Conservation (phyloP, 2,888 invertebrate genomes). For the Ectemnius cavifrons region DNA sequence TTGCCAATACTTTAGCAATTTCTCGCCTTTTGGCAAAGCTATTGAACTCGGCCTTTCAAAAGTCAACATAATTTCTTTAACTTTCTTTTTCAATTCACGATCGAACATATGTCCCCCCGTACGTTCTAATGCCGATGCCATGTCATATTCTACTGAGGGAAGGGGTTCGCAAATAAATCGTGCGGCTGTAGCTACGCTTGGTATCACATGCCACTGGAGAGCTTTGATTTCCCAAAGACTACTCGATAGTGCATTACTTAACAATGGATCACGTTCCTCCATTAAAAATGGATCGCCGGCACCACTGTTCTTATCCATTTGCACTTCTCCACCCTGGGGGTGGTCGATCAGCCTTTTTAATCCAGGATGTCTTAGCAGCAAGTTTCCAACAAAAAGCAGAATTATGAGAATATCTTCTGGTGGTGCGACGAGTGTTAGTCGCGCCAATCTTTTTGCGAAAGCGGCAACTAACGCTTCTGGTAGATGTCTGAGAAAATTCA, state of each 20-base stretch:
- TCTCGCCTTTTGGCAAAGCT: slow-evolving; percentile 82
- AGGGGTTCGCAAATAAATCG: slow-evolving; percentile 84
- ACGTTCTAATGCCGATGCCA: slow-evolving; percentile 83
- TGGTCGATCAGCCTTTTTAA: slow-evolving; percentile 84
- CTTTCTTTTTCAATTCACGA: slow-evolving; percentile 86
- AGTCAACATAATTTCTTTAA: slow-evolving; percentile 86
- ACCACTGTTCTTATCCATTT: slow-evolving; percentile 63
- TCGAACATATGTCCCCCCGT: slow-evolving; percentile 87
- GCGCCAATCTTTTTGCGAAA: slow-evolving; percentile 92
- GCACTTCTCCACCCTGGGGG: slow-evolving; percentile 76
- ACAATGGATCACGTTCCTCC: slow-evolving; percentile 88
- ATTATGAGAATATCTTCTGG: slow-evolving; percentile 88
- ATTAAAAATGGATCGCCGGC: slow-evolving; percentile 90
- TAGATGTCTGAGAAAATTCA: slow-evolving; percentile 84
- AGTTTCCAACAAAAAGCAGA: slow-evolving; percentile 90
- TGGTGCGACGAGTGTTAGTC: slow-evolving; percentile 90
- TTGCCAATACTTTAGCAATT: slow-evolving; percentile 85
- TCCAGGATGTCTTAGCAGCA: slow-evolving; percentile 91
- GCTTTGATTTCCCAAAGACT: slow-evolving; percentile 95
- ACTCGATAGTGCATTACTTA: slow-evolving; percentile 91
- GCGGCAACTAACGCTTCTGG: slow-evolving; percentile 95
- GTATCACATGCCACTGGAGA: slow-evolving; percentile 86
- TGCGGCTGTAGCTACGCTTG: slow-evolving; percentile 86
- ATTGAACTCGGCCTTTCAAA: slow-evolving; percentile 86
- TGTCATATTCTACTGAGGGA: slow-evolving; percentile 84